These are phyloP conservation scores for Corydoras sp. DNA, from an alignment of 2,113 vertebrate genomes.

Conservation along the genomic window DNA sequence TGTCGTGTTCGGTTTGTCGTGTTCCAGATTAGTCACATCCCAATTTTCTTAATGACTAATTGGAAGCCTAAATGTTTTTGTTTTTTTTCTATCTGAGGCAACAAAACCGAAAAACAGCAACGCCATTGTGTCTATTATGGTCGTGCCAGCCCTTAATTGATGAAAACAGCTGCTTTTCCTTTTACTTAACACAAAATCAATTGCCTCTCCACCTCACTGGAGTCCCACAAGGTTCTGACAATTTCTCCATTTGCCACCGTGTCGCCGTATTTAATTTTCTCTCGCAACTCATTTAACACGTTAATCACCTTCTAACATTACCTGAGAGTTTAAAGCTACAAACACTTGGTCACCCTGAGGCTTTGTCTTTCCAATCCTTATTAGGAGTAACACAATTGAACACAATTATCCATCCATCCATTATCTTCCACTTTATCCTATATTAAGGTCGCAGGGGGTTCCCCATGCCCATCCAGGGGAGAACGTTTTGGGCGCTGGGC, in stretches of 20 bases:
- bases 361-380: background rate
- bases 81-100: background rate
- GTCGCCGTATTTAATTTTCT: conserved; percentile 23
- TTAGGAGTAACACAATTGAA: background rate
- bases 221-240: conserved; percentile 23
- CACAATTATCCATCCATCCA: background rate
- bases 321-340: background rate
- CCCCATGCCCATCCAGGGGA: too few species aligned
- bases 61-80: background rate
- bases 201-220: conserved; percentile 23
- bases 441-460: too few species aligned
- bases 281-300: conserved; percentile 6
- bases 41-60: too few species aligned
- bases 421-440: background rate
- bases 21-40: too few species aligned
- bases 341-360: background rate
- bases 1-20: too few species aligned
- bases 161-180: conserved; percentile 13
- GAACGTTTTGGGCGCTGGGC: too few species aligned
- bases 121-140: conserved; percentile 8
- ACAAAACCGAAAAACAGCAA: conserved; percentile 2
- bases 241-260: conserved; percentile 26
- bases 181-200: conserved; percentile 10
- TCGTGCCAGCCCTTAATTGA: conserved; percentile 17
- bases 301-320: background rate